Evolutionary conservation across 2,888 invertebrate species (phyloP).

Genomic region (Drosophila austrosaltans): DNA sequence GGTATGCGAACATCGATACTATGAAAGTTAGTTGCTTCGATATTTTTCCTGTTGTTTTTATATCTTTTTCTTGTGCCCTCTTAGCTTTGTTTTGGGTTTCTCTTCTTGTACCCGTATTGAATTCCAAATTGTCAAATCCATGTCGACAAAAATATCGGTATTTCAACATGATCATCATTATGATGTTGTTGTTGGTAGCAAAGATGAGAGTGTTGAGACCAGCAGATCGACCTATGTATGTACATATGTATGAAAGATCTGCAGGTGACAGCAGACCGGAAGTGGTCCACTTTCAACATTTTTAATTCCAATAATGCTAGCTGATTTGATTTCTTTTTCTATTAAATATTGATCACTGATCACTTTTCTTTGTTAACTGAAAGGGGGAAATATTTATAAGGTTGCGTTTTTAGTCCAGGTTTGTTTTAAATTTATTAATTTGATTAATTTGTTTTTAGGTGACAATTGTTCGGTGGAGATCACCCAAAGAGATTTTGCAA

Average conservation of each 20-base stretch:
- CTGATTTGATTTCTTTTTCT: no score
- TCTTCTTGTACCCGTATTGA: slow-evolving; percentile 67
- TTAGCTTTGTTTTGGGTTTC: slow-evolving; percentile 31
- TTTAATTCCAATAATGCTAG: no score
- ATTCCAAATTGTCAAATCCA: slow-evolving; percentile 76
- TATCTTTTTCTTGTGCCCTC: not conserved
- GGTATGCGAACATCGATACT: no score
- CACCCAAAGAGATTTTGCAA: not conserved
- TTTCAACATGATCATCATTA: slow-evolving; percentile 30
- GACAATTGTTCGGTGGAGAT: not conserved
- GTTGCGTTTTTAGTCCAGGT: no score
- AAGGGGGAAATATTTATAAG: no score
- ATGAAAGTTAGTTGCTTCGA: no score
- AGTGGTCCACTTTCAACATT: not conserved
- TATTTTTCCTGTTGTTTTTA: slow-evolving; percentile 3
- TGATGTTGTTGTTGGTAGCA: slow-evolving; percentile 18
- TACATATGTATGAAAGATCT: not conserved
- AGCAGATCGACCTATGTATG: not conserved
- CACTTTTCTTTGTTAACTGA: no score
- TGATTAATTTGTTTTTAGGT: not conserved
- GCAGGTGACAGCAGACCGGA: slow-evolving; percentile 31
- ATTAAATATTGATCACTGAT: no score
- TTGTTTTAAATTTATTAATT: no score
- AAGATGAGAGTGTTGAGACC: not conserved
- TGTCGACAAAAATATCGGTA: slow-evolving; percentile 56